A percentile compares a stretch with the other conserved stretches of the same genome.
Conservation (phyloP, 2,797 vertebrate genomes). For the Scarus forsteni region DNA sequence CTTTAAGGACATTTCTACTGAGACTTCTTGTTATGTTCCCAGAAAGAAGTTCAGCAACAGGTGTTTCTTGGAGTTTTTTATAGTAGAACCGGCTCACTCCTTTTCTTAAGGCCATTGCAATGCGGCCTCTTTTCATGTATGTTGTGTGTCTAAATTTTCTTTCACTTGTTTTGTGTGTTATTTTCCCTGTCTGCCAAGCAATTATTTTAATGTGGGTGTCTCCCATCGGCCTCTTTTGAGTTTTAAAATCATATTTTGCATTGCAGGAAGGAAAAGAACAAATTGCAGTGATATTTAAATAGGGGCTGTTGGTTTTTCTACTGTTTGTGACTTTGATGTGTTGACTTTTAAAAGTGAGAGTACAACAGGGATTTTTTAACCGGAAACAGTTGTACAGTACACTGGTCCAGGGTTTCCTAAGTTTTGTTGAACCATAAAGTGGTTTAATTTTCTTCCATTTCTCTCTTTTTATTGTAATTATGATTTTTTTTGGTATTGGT, state of each 20-base stretch:
- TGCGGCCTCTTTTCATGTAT: constrained; percentile 16
- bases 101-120: constrained; percentile 3
- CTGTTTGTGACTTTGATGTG: constrained; percentile 5
- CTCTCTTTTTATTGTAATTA: background rate
- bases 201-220: background rate
- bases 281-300: constrained; percentile 14
- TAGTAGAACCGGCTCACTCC: constrained; percentile 24
- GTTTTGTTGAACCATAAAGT: background rate
- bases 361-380: constrained; percentile 4
- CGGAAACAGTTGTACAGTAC: constrained; percentile 4
- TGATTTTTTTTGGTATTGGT: background rate
- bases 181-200: constrained; percentile 3
- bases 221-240: background rate
- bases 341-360: constrained; percentile 6
- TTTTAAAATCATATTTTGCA: constrained; percentile 12
- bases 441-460: background rate
- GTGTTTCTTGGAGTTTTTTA: background rate
- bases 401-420: constrained; percentile 7
- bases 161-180: constrained; percentile 8
- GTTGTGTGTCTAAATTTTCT: background rate
- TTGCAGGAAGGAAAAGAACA: constrained; percentile 18
- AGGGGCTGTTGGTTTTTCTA: background rate
- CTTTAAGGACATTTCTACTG: constrained; percentile 20
- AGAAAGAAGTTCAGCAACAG: constrained; percentile 1
- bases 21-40: constrained; percentile 24